These are phyloP conservation scores for Aix galericulata DNA, from an alignment of 2,113 vertebrate genomes.

Conservation along the genomic window DNA sequence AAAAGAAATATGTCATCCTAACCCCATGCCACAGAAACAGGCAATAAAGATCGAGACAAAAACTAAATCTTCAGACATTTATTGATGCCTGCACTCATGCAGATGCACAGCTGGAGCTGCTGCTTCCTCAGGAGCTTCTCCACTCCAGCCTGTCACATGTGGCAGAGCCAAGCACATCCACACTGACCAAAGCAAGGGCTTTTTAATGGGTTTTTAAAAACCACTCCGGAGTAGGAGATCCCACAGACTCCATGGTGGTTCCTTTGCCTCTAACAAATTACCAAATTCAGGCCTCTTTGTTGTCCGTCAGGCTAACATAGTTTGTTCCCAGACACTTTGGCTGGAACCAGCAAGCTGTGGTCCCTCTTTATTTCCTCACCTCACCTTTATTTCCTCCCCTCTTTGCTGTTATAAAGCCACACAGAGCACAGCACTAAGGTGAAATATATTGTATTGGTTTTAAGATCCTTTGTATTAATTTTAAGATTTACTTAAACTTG, in stretches of 20 bases:
- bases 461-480: not conserved
- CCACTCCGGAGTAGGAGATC: not conserved
- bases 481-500: not conserved
- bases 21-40: not conserved
- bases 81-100: not conserved
- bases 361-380: not conserved
- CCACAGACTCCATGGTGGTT: not conserved
- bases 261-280: not conserved
- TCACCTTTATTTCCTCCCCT: not conserved
- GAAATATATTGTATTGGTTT: not conserved
- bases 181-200: not conserved
- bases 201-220: not conserved
- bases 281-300: not conserved
- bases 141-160: not conserved
- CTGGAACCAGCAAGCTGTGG: not conserved
- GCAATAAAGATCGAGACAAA: not conserved
- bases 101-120: not conserved
- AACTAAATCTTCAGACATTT: not conserved
- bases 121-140: not conserved
- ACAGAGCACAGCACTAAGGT: not conserved
- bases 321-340: not conserved
- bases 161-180: not conserved
- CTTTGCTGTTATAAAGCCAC: accelerated
- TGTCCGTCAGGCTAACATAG: not conserved
- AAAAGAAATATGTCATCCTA: not conserved